These are phyloP conservation scores for Polydrusus pterygomalis DNA, from an alignment of 2,888 invertebrate species.

Conservation along the genomic window DNA sequence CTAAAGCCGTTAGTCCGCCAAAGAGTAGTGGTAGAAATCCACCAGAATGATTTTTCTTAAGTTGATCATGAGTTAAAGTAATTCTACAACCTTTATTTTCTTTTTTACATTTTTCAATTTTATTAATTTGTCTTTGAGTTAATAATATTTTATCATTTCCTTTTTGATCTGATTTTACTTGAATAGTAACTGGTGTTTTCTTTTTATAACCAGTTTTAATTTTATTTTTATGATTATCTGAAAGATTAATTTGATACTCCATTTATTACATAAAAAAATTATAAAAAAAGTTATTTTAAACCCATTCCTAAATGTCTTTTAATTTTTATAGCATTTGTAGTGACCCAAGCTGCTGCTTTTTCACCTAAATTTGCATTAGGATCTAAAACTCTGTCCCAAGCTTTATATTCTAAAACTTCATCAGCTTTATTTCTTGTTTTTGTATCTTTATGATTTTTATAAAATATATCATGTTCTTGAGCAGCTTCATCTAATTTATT, in stretches of 20 bases:
- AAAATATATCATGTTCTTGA: background rate
- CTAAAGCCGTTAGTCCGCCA: background rate
- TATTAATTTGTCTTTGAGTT: slow-evolving; percentile 4
- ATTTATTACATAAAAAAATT: slow-evolving; percentile 5
- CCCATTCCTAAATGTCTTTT: slow-evolving; percentile 4
- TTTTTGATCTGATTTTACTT: background rate
- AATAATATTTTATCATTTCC: slow-evolving; percentile 4
- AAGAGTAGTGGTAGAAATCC: background rate
- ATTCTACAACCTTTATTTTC: slow-evolving; percentile 5
- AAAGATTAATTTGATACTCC: background rate
- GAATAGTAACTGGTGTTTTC: slow-evolving; percentile 3
- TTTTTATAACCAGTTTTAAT: slow-evolving; percentile 9
- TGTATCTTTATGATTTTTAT: slow-evolving; percentile 6
- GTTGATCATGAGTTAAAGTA: slow-evolving; percentile 5
- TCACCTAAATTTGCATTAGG: background rate
- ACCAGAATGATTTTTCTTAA: slow-evolving; percentile 2
- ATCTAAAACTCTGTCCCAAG: slow-evolving; percentile 3
- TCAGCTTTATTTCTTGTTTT: slow-evolving; percentile 3
- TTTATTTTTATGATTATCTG: slow-evolving; percentile 2
- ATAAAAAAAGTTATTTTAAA: background rate
- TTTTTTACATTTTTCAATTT: background rate
- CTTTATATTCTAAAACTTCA: slow-evolving; percentile 11
- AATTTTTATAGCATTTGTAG: background rate
- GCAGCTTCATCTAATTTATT: slow-evolving; percentile 13
- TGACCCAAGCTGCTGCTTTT: slow-evolving; percentile 4